A percentile compares a stretch with the other conserved stretches of the same genome.
phyloP scores from a whole-genome alignment of 1,140 invertebrate species.

The Euglossa dilemma region DNA sequence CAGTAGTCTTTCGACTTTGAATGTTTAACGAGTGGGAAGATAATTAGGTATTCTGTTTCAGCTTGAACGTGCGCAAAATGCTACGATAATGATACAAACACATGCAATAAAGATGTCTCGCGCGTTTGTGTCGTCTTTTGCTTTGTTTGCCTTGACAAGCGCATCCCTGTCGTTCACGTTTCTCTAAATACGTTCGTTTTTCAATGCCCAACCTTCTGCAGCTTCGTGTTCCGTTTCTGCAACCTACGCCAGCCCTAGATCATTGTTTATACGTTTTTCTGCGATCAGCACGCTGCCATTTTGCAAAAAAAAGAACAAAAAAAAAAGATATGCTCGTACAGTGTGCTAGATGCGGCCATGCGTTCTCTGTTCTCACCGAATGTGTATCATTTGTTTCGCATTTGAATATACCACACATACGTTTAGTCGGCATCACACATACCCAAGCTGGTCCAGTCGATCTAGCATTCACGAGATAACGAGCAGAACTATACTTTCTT shows the following conservation, averaged over 20 bases:
- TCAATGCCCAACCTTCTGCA: slow-evolving; percentile 5
- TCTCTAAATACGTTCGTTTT: slow-evolving; percentile 32
- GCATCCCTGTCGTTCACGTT: slow-evolving; percentile 43
- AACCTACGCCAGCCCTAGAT: slow-evolving; percentile 11
- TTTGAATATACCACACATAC: slow-evolving; percentile 46
- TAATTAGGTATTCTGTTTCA: slow-evolving; percentile 18
- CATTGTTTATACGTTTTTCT: slow-evolving; percentile 32
- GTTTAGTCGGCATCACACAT: slow-evolving; percentile 38
- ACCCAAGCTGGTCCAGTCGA: slow-evolving; percentile 53
- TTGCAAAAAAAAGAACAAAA: slow-evolving; percentile 38
- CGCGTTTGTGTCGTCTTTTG: slow-evolving; percentile 28
- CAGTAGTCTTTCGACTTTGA: background rate
- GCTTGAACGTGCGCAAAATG: background rate
- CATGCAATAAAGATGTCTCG: slow-evolving; percentile 10
- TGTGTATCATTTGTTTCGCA: slow-evolving; percentile 42
- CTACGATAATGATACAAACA: background rate
- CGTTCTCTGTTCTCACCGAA: slow-evolving; percentile 41
- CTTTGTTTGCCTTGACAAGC: slow-evolving; percentile 58
- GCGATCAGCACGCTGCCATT: slow-evolving; percentile 67
- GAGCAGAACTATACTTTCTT: background rate
- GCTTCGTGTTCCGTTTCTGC: slow-evolving; percentile 45
- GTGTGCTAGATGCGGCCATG: slow-evolving; percentile 40
- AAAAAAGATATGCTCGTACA: slow-evolving; percentile 38
- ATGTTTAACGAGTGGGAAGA: background rate
- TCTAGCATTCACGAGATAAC: slow-evolving; percentile 35